These are phyloP conservation scores for Rhinoptilus africanus DNA, from an alignment of 2,113 vertebrate genomes.

Conservation along the genomic window DNA sequence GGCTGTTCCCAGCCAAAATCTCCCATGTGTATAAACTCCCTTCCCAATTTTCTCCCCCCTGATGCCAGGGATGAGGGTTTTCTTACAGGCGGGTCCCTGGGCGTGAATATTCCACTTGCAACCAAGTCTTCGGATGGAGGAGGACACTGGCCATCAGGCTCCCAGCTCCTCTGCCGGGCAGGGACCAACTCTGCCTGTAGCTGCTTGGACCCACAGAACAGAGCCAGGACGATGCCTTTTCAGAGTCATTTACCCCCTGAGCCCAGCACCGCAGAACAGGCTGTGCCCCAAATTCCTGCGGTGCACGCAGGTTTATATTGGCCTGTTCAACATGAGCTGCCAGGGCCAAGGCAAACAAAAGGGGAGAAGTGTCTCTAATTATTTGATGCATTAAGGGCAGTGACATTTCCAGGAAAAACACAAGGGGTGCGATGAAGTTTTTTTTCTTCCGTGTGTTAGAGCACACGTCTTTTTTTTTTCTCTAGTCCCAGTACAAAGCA, in stretches of 20 bases:
- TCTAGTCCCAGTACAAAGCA: not conserved
- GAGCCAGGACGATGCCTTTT: not conserved
- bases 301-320: not conserved
- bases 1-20: not conserved
- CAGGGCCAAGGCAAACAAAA: slow-evolving; percentile 38
- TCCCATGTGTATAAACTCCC: not conserved
- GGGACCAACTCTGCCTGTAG: fast-evolving
- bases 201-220: not conserved
- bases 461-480: not conserved
- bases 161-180: not conserved
- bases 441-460: not conserved
- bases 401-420: slow-evolving; percentile 24
- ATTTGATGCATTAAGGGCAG: not conserved
- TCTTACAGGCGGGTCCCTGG: fast-evolving
- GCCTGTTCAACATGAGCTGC: not conserved
- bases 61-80: not conserved
- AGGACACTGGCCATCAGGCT: fast-evolving
- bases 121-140: not conserved
- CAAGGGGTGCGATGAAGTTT: not conserved
- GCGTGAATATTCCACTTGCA: not conserved
- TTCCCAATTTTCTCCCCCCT: not conserved
- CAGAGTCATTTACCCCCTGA: not conserved
- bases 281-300: not conserved
- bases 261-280: not conserved
- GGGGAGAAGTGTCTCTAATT: not conserved